Conservation (phyloP, 2,797 vertebrate genomes). For the Vipera ursinii region DNA sequence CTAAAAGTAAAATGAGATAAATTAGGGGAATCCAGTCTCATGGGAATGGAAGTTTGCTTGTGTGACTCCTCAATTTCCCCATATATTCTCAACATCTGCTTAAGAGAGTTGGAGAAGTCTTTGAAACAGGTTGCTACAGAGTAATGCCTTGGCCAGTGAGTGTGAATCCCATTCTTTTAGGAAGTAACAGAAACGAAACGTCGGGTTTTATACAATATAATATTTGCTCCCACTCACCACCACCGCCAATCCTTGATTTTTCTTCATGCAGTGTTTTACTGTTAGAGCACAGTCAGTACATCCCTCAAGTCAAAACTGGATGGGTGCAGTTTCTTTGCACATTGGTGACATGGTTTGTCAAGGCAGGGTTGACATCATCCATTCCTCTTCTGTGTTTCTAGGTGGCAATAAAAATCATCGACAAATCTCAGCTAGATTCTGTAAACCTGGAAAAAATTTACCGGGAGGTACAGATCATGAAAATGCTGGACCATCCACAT, state of each 20-base stretch:
- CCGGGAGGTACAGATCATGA: constrained; percentile 98
- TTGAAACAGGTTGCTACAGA: background rate
- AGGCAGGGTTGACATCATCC: background rate
- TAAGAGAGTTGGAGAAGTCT: background rate
- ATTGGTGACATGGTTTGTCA: background rate
- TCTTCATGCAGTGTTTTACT: background rate
- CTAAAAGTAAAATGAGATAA: background rate
- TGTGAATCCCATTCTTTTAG: background rate
- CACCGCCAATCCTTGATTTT: background rate
- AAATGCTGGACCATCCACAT: constrained; percentile 96
- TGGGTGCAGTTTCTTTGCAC: background rate
- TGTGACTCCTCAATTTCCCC: background rate
- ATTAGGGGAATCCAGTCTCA: background rate
- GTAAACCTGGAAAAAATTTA: constrained; percentile 98
- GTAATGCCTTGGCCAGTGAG: background rate
- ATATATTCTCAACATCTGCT: background rate
- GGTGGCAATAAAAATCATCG: constrained; percentile 99
- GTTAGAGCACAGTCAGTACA: fast-evolving
- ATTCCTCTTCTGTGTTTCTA: constrained; percentile 63
- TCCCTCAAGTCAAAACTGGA: background rate
- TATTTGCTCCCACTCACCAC: background rate
- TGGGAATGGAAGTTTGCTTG: background rate
- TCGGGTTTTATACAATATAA: background rate
- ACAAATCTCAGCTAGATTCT: constrained; percentile 96
- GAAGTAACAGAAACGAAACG: background rate